phyloP scores from a whole-genome alignment of 1,140 invertebrate genomes.

The Drosophila bipectinata region DNA sequence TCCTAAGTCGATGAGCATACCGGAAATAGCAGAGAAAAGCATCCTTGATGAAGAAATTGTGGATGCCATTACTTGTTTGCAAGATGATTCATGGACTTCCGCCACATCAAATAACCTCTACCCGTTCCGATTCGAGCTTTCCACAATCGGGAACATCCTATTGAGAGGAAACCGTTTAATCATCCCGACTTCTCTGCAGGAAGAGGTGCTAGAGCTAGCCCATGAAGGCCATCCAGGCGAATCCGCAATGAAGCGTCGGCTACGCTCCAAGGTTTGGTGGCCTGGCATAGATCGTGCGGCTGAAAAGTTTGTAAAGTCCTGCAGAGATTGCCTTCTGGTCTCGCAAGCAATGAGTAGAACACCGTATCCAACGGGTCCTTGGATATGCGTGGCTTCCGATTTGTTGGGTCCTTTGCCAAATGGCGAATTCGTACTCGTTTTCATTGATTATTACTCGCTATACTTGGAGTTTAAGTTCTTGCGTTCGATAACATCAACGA shows the following conservation, averaged over 20 bases:
- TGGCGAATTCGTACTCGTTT: slow-evolving; percentile 3
- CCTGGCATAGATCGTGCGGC: slow-evolving; percentile 19
- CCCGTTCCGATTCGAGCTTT: too few species aligned
- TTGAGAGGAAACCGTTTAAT: too few species aligned
- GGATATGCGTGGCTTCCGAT: too few species aligned
- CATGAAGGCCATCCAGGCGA: not conserved
- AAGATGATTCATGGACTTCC: too few species aligned
- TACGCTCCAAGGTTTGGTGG: slow-evolving; percentile 21
- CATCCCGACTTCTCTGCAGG: too few species aligned
- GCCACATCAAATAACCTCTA: too few species aligned
- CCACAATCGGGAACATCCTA: too few species aligned
- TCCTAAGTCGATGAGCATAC: slow-evolving; percentile 22
- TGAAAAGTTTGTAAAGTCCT: slow-evolving; percentile 16
- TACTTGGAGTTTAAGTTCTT: not conserved
- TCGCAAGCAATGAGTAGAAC: too few species aligned
- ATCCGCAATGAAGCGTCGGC: slow-evolving; percentile 9
- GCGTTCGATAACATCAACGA: slow-evolving; percentile 16
- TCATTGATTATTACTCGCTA: slow-evolving; percentile 15
- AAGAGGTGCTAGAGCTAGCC: not conserved
- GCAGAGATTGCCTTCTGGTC: slow-evolving; percentile 1
- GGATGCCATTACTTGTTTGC: slow-evolving; percentile 7
- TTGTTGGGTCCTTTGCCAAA: slow-evolving; percentile 4
- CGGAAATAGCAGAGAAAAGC: slow-evolving; percentile 30
- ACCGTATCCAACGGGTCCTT: too few species aligned
- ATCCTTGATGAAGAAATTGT: slow-evolving; percentile 32